Conservation (phyloP, 2,113 vertebrate genomes). For the Scopus umbretta region DNA sequence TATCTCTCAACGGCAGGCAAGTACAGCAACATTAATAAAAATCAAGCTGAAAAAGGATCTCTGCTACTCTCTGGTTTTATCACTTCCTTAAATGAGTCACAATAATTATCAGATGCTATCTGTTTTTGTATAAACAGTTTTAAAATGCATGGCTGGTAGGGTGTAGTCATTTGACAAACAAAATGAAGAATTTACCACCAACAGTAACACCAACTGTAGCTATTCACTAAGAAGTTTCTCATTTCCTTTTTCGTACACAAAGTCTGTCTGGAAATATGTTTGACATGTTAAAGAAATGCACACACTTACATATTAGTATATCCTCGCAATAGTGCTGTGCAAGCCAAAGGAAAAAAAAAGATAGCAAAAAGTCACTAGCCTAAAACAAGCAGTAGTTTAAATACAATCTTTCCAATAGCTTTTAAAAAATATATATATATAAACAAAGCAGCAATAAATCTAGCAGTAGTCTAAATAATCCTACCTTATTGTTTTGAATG, state of each 20-base stretch:
- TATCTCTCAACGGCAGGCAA: not conserved
- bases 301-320: not conserved
- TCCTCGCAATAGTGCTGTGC: not conserved
- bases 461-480: not conserved
- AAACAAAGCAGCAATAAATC: not conserved
- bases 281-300: constrained; percentile 3
- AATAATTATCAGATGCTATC: constrained; percentile 34
- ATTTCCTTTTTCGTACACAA: not conserved
- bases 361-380: not conserved
- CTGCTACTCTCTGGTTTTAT: not conserved
- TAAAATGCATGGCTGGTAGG: constrained; percentile 1
- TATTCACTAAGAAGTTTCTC: not conserved
- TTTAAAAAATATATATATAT: not conserved
- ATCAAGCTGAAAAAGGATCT: not conserved
- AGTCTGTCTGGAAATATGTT: not conserved
- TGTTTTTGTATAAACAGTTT: not conserved
- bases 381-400: not conserved
- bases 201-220: not conserved
- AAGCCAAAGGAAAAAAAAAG: not conserved
- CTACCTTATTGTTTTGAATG: not conserved
- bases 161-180: constrained; percentile 17
- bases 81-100: constrained; percentile 42
- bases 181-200: not conserved
- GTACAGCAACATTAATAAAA: not conserved
- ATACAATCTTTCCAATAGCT: not conserved